Evolutionary conservation across 2,113 vertebrate species (phyloP).

Genomic region (Rattus rattus): DNA sequence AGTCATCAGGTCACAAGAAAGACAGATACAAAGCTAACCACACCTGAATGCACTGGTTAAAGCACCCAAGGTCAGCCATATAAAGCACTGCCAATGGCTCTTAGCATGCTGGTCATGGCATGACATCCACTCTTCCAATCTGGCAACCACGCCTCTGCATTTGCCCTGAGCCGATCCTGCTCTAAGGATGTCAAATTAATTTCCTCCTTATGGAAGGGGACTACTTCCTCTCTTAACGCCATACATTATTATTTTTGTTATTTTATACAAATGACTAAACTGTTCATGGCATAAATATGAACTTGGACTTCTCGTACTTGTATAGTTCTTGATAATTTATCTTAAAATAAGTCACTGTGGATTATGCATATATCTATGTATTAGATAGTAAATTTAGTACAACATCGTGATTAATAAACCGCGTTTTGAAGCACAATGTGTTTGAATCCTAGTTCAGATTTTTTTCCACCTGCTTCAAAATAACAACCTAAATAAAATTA

Average conservation of each 20-base stretch:
- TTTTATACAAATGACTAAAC: not conserved
- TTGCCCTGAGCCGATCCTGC: constrained; percentile 67
- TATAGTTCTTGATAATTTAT: constrained; percentile 70
- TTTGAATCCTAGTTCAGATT: constrained; percentile 8
- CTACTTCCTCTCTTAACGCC: not conserved
- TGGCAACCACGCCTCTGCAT: constrained; percentile 13
- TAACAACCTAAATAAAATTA: not conserved
- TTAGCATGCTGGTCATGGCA: constrained; percentile 29
- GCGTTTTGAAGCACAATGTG: not conserved
- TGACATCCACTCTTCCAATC: constrained; percentile 66
- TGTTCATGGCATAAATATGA: constrained; percentile 50
- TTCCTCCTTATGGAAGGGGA: not conserved
- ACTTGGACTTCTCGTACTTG: constrained; percentile 70
- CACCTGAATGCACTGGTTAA: rapidly evolving
- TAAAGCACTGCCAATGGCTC: constrained; percentile 73
- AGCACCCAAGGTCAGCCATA: not conserved
- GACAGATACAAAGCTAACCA: not conserved
- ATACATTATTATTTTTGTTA: not conserved
- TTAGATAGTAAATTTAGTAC: not conserved
- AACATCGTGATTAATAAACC: not conserved
- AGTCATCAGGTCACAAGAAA: not conserved
- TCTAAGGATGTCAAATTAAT: constrained; percentile 64
- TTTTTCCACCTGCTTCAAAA: constrained; percentile 14
- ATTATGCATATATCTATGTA: not conserved
- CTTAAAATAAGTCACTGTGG: constrained; percentile 50